Conservation (phyloP, 2,888 invertebrate species). For the Cyaniris semiargus region DNA sequence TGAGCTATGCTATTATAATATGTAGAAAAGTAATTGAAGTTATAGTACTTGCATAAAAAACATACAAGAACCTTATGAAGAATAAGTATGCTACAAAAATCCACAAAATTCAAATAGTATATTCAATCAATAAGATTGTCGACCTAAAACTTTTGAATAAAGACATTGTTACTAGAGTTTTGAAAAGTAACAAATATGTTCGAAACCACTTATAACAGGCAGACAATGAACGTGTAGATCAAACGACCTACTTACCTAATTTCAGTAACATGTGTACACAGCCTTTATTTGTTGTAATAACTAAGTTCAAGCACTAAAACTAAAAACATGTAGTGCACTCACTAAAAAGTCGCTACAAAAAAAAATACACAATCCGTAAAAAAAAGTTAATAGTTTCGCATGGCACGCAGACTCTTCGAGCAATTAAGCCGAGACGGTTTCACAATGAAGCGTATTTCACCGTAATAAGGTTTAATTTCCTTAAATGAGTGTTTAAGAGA, state of each 20-base stretch:
- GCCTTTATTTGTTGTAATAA: constrained; percentile 31
- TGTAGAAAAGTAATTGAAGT: too few relatives aligned
- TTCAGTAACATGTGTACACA: not conserved
- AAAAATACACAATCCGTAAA: constrained; percentile 43
- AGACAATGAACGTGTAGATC: not conserved
- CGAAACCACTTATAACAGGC: not conserved
- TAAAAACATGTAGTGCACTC: constrained; percentile 4
- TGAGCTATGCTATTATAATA: too few relatives aligned
- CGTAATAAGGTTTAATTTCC: constrained; percentile 44
- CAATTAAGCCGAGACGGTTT: constrained; percentile 63
- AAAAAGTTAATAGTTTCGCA: constrained; percentile 71
- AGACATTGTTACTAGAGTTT: not conserved
- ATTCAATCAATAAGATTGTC: not conserved
- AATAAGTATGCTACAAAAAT: too few relatives aligned
- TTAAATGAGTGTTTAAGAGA: constrained; percentile 36
- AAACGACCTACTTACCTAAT: constrained; percentile 10
- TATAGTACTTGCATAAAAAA: too few relatives aligned
- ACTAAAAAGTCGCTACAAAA: not conserved
- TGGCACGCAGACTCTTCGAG: constrained; percentile 63
- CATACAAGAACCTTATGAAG: too few relatives aligned
- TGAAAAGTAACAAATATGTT: not conserved
- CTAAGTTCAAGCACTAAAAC: constrained; percentile 16
- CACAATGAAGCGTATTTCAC: constrained; percentile 46
- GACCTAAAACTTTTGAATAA: too few relatives aligned
- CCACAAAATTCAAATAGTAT: not conserved